phyloP scores from a whole-genome alignment of 2,888 invertebrate species.

The Drosophila histrio region DNA sequence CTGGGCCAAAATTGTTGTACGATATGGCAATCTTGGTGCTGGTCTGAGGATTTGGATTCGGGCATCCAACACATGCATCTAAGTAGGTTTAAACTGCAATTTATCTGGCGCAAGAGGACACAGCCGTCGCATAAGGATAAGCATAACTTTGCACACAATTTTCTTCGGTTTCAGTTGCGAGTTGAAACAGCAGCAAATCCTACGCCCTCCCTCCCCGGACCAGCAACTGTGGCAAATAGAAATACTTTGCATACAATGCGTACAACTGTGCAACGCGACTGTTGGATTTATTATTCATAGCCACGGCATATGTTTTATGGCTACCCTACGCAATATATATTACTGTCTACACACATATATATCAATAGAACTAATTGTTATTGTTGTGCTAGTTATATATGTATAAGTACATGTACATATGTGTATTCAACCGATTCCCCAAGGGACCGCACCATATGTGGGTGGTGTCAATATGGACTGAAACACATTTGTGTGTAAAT shows the following conservation, averaged over 20 bases:
- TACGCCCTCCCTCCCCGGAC: not conserved
- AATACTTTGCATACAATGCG: constrained; percentile 28
- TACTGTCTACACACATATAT: constrained; percentile 10
- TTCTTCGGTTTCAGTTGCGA: constrained; percentile 48
- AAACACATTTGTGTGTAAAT: constrained; percentile 53
- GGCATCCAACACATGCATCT: constrained; percentile 68
- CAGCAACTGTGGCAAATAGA: constrained; percentile 35
- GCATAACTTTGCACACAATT: constrained; percentile 73
- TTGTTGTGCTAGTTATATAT: constrained; percentile 44
- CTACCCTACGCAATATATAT: constrained; percentile 25
- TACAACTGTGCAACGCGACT: constrained; percentile 55
- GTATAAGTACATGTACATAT: not conserved
- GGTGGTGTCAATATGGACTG: constrained; percentile 32
- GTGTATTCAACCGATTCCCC: constrained; percentile 10
- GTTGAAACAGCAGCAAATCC: not conserved
- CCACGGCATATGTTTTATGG: constrained; percentile 65
- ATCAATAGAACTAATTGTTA: constrained; percentile 73
- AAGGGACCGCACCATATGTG: constrained; percentile 11
- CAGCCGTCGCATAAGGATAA: constrained; percentile 69
- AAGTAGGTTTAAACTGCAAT: constrained; percentile 77
- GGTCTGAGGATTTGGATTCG: constrained; percentile 10
- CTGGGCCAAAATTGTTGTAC: constrained; percentile 55
- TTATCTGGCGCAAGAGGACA: constrained; percentile 64
- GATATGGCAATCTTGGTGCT: constrained; percentile 47
- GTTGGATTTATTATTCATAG: constrained; percentile 72